A percentile compares a stretch with the other conserved stretches of the same genome.
Evolutionary conservation across 2,113 vertebrate species (phyloP).

Genomic region (Onychostruthus taczanowskii): DNA sequence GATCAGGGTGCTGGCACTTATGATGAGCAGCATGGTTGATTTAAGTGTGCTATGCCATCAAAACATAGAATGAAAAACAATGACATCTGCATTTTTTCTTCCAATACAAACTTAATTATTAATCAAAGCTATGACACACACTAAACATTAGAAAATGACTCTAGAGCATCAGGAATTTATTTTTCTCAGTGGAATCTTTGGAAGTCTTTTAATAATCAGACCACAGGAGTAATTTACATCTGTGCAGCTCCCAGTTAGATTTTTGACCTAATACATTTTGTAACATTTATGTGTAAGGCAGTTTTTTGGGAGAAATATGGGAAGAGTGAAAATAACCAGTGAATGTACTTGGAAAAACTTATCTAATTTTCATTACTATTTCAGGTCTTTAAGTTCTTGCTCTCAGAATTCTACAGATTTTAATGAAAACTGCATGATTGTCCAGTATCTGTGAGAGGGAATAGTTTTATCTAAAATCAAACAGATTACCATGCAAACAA

Average conservation of each 20-base stretch:
- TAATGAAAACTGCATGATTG: background rate
- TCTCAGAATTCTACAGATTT: background rate
- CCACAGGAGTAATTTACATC: background rate
- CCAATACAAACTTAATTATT: slow-evolving; percentile 32
- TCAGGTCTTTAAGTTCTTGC: background rate
- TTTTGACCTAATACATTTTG: background rate
- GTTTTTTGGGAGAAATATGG: background rate
- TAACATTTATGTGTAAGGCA: background rate
- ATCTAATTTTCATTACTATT: background rate
- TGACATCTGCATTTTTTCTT: slow-evolving; percentile 31
- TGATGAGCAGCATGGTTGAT: background rate
- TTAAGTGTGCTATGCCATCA: background rate
- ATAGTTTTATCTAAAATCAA: background rate
- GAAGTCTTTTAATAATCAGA: slow-evolving; percentile 28
- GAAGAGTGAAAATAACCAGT: background rate
- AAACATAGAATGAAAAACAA: slow-evolving; percentile 6
- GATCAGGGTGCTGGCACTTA: background rate
- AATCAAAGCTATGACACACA: background rate
- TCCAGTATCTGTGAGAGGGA: background rate
- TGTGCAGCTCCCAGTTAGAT: background rate
- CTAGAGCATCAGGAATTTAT: background rate
- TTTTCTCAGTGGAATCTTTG: slow-evolving; percentile 29
- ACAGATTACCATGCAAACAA: background rate
- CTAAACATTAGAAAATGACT: slow-evolving; percentile 45
- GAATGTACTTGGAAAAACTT: background rate